A percentile compares a stretch with the other conserved stretches of the same genome.
Evolutionary conservation across 2,888 invertebrate species (phyloP).

Genomic region (Nomada ruficornis): DNA sequence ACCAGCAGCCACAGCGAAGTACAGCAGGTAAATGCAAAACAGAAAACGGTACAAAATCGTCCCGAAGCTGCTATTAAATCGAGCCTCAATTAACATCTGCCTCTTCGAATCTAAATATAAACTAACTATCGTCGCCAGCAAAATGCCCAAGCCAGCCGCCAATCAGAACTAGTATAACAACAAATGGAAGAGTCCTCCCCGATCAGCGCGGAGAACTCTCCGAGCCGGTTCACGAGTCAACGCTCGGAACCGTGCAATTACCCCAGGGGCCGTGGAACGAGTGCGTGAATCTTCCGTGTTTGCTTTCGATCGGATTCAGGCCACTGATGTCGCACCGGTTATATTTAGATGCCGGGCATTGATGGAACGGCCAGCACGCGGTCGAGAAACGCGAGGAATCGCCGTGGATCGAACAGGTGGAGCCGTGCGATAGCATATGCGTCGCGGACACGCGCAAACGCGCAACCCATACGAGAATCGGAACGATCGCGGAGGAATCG

Average conservation of each 20-base stretch:
- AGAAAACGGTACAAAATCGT: too few species aligned
- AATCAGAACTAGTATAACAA: neutral
- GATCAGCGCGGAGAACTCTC: neutral
- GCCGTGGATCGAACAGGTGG: conserved; percentile 43
- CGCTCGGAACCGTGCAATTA: conserved; percentile 42
- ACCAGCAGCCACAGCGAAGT: too few species aligned
- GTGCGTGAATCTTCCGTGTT: conserved; percentile 58
- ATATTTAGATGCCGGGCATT: conserved; percentile 64
- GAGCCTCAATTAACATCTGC: too few species aligned
- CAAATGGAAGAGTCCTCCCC: neutral
- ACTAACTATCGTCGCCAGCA: too few species aligned
- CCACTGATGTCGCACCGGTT: conserved; percentile 66
- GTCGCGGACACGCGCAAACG: conserved; percentile 57
- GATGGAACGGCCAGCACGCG: conserved; percentile 49
- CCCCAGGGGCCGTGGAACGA: conserved; percentile 28
- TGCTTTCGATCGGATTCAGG: conserved; percentile 69
- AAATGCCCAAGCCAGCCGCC: neutral
- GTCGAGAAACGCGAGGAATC: conserved; percentile 47
- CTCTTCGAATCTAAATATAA: too few species aligned
- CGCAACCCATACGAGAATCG: conserved; percentile 64
- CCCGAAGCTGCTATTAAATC: too few species aligned
- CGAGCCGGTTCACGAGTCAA: conserved; percentile 43
- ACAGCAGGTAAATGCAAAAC: too few species aligned
- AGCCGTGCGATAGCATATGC: conserved; percentile 56
- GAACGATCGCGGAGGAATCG: conserved; percentile 70